These are phyloP conservation scores for Lampris megalopsis DNA, from an alignment of 2,113 vertebrate genomes.

Conservation along the genomic window DNA sequence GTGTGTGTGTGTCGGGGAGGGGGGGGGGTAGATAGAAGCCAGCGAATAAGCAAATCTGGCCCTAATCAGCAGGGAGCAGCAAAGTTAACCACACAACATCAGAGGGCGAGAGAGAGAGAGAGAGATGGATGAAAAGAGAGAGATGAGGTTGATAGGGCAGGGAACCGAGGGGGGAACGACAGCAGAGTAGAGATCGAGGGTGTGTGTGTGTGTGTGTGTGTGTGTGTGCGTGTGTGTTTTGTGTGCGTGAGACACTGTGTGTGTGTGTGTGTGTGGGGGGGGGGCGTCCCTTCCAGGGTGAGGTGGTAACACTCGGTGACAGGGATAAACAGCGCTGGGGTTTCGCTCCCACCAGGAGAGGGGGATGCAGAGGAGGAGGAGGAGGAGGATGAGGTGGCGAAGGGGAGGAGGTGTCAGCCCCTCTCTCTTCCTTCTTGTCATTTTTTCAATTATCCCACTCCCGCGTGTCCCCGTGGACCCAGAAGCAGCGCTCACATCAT, in stretches of 20 bases:
- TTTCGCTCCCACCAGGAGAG: constrained; percentile 69
- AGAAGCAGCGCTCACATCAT: constrained; percentile 74
- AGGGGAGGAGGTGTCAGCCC: constrained; percentile 55
- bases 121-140: not conserved
- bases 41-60: constrained; percentile 69
- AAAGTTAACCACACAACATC: constrained; percentile 30
- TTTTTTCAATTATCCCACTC: constrained; percentile 85
- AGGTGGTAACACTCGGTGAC: constrained; percentile 84
- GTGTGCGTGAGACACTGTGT: constrained; percentile 24
- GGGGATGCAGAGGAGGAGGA: constrained; percentile 34
- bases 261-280: constrained; percentile 49
- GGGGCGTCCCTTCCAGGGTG: constrained; percentile 58
- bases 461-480: constrained; percentile 69
- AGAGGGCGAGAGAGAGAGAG: constrained; percentile 7
- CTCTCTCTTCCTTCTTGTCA: constrained; percentile 78
- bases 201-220: not conserved
- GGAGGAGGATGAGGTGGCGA: too few species aligned
- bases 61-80: constrained; percentile 45
- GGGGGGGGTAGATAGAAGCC: constrained; percentile 53
- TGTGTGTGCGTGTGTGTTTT: not conserved
- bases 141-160: not conserved
- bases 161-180: constrained; percentile 9
- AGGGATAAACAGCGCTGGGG: constrained; percentile 84
- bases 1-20: constrained; percentile 46
- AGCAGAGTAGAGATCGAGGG: constrained; percentile 4